A percentile compares a stretch with the other conserved stretches of the same genome.
phyloP scores from a whole-genome alignment of 2,888 invertebrate species.

The Crocallis elinguaria region DNA sequence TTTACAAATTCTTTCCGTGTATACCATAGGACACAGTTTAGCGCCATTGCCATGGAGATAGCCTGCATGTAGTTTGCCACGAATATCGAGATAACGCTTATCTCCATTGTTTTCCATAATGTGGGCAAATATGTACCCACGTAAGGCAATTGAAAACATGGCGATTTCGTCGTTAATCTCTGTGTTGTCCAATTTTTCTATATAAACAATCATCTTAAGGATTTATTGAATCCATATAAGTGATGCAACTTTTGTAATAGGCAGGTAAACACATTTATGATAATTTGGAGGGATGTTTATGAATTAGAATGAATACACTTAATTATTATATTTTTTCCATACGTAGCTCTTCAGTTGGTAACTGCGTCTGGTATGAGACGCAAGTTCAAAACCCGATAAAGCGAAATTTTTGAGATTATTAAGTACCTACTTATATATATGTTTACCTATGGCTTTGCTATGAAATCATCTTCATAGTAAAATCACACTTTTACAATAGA shows the following conservation, averaged over 20 bases:
- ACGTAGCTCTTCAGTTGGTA: no score
- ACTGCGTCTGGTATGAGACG: no score
- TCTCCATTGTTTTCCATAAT: slow-evolving; percentile 40
- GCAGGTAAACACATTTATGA: no score
- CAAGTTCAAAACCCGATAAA: no score
- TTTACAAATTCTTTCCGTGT: neutral
- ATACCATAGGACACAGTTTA: neutral
- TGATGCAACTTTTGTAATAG: neutral
- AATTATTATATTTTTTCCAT: no score
- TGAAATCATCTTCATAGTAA: no score
- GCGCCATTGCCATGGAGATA: slow-evolving; percentile 22
- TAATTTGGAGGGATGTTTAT: no score
- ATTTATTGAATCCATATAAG: slow-evolving; percentile 5
- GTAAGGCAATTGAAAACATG: slow-evolving; percentile 24
- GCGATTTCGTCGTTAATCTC: slow-evolving; percentile 8
- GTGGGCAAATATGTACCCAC: slow-evolving; percentile 34
- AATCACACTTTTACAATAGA: no score
- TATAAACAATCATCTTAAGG: neutral
- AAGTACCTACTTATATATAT: no score
- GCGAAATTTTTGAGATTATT: no score
- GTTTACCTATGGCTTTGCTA: no score
- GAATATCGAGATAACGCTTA: slow-evolving; percentile 39
- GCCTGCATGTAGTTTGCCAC: slow-evolving; percentile 23
- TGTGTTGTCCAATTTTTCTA: slow-evolving; percentile 8
- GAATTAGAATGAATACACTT: no score